Conservation (phyloP, 2,113 vertebrate genomes). For the Turnix velox region DNA sequence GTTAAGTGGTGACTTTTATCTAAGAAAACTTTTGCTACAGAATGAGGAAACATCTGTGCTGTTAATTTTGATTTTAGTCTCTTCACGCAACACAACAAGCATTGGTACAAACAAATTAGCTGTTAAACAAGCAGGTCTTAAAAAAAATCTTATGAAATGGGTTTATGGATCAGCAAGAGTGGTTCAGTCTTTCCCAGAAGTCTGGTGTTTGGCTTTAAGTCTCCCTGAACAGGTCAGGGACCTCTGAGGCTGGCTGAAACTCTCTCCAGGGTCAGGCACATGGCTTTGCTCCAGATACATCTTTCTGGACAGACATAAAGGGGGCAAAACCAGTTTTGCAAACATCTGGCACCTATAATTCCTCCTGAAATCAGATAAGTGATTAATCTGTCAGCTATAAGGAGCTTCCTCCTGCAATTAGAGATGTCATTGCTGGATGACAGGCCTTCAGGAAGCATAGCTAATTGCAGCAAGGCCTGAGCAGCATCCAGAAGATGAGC, state of each 20-base stretch:
- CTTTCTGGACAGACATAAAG: not conserved
- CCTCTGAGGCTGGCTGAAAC: not conserved
- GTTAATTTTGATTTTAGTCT: not conserved
- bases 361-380: not conserved
- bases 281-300: fast-evolving
- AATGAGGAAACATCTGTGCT: not conserved
- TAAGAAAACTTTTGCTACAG: not conserved
- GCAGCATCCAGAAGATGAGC: not conserved
- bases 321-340: fast-evolving
- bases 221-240: not conserved
- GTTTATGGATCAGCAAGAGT: not conserved
- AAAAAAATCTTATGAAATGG: fast-evolving
- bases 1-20: not conserved
- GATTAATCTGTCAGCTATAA: not conserved
- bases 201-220: not conserved
- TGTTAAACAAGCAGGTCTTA: slow-evolving; percentile 4
- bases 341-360: not conserved
- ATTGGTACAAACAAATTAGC: not conserved
- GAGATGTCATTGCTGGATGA: not conserved
- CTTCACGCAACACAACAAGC: not conserved
- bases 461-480: not conserved
- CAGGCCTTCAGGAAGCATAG: not conserved
- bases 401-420: not conserved
- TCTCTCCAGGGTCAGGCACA: not conserved
- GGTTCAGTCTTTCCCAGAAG: not conserved